Percentiles rank a stretch among this genome's conserved stretches.
phyloP scores from a whole-genome alignment of 2,113 vertebrate genomes.

The Alligator mississippiensis region DNA sequence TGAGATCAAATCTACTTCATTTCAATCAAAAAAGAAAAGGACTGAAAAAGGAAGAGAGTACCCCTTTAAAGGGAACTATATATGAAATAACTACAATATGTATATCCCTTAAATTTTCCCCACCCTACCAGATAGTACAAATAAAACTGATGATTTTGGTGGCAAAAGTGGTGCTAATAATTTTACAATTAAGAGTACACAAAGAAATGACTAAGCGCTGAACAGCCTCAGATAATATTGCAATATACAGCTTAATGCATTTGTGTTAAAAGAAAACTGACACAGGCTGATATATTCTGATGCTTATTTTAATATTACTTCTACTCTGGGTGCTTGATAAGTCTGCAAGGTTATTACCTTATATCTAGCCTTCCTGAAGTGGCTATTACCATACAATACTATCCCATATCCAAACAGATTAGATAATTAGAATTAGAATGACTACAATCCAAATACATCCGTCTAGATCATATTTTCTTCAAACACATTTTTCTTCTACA shows the following conservation, averaged over 20 bases:
- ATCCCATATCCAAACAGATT: conserved; percentile 24
- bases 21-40: too few species aligned
- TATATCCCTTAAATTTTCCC: background rate
- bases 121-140: background rate
- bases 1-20: too few species aligned
- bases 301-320: conserved; percentile 37
- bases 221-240: background rate
- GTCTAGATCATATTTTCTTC: conserved; percentile 20
- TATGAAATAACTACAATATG: background rate
- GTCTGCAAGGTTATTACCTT: conserved; percentile 28
- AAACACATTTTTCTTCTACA: conserved; percentile 24
- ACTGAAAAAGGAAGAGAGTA: background rate
- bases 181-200: conserved; percentile 33
- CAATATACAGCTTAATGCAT: conserved; percentile 46
- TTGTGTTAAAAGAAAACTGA: conserved; percentile 43
- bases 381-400: conserved; percentile 28
- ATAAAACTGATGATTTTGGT: background rate
- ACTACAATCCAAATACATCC: conserved; percentile 44
- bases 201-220: conserved; percentile 51
- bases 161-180: conserved; percentile 20
- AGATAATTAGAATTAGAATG: conserved; percentile 58
- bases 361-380: conserved; percentile 49
- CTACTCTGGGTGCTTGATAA: conserved; percentile 6
- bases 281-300: conserved; percentile 34
- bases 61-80: background rate